phyloP scores from a whole-genome alignment of 2,797 vertebrate genomes.

The Chiloscyllium punctatum region DNA sequence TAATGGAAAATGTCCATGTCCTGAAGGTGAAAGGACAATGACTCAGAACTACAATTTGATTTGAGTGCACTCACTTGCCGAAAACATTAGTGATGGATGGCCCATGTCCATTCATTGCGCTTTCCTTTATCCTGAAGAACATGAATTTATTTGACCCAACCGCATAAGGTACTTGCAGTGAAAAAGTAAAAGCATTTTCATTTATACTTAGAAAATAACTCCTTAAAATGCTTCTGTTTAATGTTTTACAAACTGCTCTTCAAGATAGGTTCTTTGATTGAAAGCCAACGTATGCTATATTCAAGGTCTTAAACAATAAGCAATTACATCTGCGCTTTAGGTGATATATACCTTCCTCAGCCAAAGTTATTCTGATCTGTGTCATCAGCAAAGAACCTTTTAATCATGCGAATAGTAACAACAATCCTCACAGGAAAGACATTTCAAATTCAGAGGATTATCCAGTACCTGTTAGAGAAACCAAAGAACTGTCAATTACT shows the following conservation, averaged over 20 bases:
- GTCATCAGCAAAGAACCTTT: neutral
- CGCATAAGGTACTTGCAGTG: neutral
- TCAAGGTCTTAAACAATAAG: neutral
- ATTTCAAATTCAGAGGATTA: neutral
- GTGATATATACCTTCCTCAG: neutral
- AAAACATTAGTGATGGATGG: neutral
- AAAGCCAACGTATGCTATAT: neutral
- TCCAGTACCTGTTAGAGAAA: neutral
- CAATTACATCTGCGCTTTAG: neutral
- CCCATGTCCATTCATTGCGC: neutral
- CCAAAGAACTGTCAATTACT: neutral
- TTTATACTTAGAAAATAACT: neutral
- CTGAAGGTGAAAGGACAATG: neutral
- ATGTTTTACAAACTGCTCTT: neutral
- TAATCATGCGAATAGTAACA: neutral
- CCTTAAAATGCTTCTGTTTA: neutral
- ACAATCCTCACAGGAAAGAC: neutral
- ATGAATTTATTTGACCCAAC: neutral
- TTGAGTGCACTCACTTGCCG: neutral
- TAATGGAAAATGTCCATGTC: neutral
- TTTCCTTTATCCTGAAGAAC: constrained; percentile 6
- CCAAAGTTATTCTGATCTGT: neutral
- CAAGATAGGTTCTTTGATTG: neutral
- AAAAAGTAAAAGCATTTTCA: neutral
- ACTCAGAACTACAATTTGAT: neutral